Conservation (phyloP, 2,113 vertebrate genomes). For the Macrotus californicus region DNA sequence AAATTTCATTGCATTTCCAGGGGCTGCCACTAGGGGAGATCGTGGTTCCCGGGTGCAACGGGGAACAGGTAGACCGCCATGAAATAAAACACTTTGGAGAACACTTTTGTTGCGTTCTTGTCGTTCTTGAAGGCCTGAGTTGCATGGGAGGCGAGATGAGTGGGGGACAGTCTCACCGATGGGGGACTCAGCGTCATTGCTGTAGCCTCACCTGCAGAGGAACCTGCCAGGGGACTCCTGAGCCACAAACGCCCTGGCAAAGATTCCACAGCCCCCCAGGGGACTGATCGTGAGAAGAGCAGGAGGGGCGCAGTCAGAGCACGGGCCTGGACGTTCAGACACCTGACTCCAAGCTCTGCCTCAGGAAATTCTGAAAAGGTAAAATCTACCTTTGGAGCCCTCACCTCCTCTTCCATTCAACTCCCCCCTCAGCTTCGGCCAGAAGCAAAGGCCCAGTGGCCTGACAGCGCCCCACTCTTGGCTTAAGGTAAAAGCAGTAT, state of each 20-base stretch:
- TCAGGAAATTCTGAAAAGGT: neutral
- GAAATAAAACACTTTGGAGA: neutral
- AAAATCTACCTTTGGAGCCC: neutral
- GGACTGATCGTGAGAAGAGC: neutral
- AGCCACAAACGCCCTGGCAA: neutral
- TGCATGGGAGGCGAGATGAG: neutral
- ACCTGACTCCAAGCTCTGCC: neutral
- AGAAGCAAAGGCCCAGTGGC: neutral
- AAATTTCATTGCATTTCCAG: neutral
- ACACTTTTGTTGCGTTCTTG: neutral
- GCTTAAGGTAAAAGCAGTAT: neutral
- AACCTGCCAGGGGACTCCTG: neutral
- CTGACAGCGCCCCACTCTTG: neutral
- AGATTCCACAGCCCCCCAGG: neutral
- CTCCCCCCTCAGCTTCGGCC: neutral
- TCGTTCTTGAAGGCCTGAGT: neutral
- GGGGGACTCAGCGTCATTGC: neutral
- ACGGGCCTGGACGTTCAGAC: neutral
- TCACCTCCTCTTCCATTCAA: neutral
- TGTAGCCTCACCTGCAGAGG: neutral
- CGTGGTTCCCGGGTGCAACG: neutral
- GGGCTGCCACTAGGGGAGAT: neutral
- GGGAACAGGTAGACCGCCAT: neutral
- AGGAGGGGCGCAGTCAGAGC: neutral
- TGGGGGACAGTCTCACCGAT: neutral